Conservation (phyloP, 2,888 invertebrate genomes). For the Zele albiditarsus region DNA sequence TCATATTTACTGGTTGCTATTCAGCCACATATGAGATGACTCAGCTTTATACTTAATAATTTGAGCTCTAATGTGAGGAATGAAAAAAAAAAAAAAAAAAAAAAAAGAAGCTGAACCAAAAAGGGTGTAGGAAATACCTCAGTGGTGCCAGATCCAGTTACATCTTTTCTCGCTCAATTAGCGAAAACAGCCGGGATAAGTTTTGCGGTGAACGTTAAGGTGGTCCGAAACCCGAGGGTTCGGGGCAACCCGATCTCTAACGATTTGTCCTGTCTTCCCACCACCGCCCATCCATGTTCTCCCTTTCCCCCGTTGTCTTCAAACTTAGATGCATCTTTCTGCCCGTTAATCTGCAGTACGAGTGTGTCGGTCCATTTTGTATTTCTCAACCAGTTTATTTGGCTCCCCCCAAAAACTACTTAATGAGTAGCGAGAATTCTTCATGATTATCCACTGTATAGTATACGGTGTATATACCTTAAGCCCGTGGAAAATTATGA, state of each 20-base stretch:
- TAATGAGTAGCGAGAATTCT: conserved; percentile 61
- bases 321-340: conserved; percentile 16
- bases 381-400: conserved; percentile 64
- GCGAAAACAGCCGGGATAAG: conserved; percentile 72
- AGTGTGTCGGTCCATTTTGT: conserved; percentile 60
- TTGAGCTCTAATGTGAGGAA: no score
- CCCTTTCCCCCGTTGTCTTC: conserved; percentile 2
- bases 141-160: conserved; percentile 71
- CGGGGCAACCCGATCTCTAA: conserved; percentile 69
- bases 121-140: no score
- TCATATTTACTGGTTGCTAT: no score
- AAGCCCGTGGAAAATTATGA: no score
- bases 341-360: conserved; percentile 46
- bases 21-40: no score
- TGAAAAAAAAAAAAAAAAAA: no score
- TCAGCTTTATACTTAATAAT: no score
- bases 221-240: conserved; percentile 60
- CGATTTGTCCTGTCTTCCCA: conserved; percentile 40
- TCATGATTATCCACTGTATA: conserved; percentile 61
- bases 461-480: no score
- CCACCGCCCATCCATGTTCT: background rate
- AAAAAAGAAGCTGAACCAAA: no score
- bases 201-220: conserved; percentile 68
- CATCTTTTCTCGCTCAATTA: conserved; percentile 73
- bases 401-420: conserved; percentile 56